Conservation (phyloP, 2,113 vertebrate genomes). For the Eulemur macaco region DNA sequence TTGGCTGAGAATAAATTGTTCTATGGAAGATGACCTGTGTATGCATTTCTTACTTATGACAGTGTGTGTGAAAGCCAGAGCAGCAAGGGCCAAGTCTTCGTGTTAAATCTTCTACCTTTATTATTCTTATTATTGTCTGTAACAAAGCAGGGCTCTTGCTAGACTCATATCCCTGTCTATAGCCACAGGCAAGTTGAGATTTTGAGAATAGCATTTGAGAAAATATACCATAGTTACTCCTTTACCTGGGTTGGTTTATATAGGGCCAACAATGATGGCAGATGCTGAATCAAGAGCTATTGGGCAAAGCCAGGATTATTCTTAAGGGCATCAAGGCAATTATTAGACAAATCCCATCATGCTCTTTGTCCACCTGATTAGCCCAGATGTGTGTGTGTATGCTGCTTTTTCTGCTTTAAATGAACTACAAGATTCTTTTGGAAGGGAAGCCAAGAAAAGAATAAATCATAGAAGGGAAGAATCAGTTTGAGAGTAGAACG, state of each 20-base stretch:
- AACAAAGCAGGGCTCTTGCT: conserved; percentile 18
- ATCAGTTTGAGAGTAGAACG: neutral
- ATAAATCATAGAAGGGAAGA: neutral
- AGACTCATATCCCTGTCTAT: neutral
- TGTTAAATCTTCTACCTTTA: conserved; percentile 35
- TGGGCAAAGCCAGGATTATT: neutral
- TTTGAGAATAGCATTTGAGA: neutral
- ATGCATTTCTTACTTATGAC: conserved; percentile 43
- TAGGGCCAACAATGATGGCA: neutral
- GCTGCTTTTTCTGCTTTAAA: neutral
- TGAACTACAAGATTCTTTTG: neutral
- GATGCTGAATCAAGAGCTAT: neutral
- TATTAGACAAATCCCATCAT: neutral
- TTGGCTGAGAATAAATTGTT: conserved; percentile 65
- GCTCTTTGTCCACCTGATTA: neutral
- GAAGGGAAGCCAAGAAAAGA: neutral
- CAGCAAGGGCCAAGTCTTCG: neutral
- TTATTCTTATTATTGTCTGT: conserved; percentile 23
- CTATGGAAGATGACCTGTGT: conserved; percentile 10
- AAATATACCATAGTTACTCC: neutral
- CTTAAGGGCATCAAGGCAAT: neutral
- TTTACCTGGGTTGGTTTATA: neutral
- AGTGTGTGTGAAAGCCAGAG: neutral
- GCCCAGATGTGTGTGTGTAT: neutral
- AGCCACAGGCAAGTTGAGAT: neutral